A percentile compares a stretch with the other conserved stretches of the same genome.
These are phyloP conservation scores for Tapera naevia DNA, from an alignment of 2,797 vertebrate species.

Conservation along the genomic window DNA sequence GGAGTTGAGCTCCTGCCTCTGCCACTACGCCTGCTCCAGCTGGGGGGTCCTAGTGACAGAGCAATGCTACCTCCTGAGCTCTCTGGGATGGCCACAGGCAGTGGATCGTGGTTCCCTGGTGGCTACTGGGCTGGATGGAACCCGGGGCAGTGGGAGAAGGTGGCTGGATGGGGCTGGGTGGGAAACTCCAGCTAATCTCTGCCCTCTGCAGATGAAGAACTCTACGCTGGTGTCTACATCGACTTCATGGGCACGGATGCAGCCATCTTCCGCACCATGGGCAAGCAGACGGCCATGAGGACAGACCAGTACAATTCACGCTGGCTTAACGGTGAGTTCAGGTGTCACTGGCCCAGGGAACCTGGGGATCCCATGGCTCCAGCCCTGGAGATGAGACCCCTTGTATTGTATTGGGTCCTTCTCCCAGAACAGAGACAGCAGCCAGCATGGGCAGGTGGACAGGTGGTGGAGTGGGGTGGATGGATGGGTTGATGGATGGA, in stretches of 20 bases:
- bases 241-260: slow-evolving; percentile 99
- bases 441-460: not conserved
- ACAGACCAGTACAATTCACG: slow-evolving; percentile 99
- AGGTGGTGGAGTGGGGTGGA: not conserved
- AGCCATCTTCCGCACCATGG: slow-evolving; percentile 96
- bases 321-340: slow-evolving; percentile 91
- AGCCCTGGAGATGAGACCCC: not conserved
- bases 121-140: not conserved
- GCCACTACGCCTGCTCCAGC: not conserved
- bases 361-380: not conserved
- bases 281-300: slow-evolving; percentile 97
- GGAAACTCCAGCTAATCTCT: not conserved
- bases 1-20: not conserved
- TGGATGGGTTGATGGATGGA: not conserved
- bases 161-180: not conserved
- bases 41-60: not conserved
- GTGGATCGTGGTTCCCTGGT: not conserved
- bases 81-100: not conserved
- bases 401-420: rapidly evolving
- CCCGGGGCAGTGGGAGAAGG: not conserved
- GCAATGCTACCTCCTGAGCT: not conserved
- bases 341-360: not conserved
- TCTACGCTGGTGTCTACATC: slow-evolving; percentile 96
- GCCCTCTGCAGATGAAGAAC: slow-evolving; percentile 88
- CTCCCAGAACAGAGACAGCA: not conserved